These are phyloP conservation scores for Tupaia tana DNA, from an alignment of 2,113 vertebrate species.

Conservation along the genomic window DNA sequence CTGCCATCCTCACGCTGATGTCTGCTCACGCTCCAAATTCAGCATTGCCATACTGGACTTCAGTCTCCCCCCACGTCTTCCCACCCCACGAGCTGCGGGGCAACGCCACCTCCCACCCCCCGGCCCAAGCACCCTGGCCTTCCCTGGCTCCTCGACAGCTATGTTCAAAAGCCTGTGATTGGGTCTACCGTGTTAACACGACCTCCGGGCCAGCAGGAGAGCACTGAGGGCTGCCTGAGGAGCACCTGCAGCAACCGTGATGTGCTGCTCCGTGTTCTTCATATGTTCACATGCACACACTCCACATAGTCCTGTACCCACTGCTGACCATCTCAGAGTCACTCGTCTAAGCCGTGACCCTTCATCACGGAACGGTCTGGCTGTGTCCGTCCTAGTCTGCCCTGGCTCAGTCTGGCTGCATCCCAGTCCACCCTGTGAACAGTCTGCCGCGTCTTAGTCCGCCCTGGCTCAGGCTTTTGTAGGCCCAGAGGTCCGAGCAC, in stretches of 20 bases:
- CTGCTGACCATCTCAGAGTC: rapidly evolving
- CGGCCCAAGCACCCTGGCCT: no score
- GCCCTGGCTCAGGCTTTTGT: no score
- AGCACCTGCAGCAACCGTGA: rapidly evolving
- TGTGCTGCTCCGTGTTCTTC: rapidly evolving
- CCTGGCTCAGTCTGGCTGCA: no score
- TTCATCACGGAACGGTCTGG: not conserved
- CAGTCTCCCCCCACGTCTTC: not conserved
- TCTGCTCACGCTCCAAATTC: not conserved
- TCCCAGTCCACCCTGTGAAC: no score
- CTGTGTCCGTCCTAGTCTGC: no score
- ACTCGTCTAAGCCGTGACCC: rapidly evolving
- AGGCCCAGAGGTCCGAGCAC: no score
- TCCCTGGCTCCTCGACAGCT: no score
- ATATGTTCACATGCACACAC: rapidly evolving
- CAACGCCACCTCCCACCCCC: no score
- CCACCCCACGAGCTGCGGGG: no score
- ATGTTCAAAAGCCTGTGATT: not conserved
- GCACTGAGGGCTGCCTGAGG: not conserved
- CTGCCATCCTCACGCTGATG: rapidly evolving
- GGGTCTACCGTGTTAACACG: rapidly evolving
- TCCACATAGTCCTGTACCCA: rapidly evolving
- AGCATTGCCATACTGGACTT: rapidly evolving
- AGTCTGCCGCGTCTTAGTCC: no score
- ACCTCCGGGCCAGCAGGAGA: not conserved